A percentile compares a stretch with the other conserved stretches of the same genome.
Conservation (phyloP, 1,140 invertebrate genomes). For the Wasmannia auropunctata region DNA sequence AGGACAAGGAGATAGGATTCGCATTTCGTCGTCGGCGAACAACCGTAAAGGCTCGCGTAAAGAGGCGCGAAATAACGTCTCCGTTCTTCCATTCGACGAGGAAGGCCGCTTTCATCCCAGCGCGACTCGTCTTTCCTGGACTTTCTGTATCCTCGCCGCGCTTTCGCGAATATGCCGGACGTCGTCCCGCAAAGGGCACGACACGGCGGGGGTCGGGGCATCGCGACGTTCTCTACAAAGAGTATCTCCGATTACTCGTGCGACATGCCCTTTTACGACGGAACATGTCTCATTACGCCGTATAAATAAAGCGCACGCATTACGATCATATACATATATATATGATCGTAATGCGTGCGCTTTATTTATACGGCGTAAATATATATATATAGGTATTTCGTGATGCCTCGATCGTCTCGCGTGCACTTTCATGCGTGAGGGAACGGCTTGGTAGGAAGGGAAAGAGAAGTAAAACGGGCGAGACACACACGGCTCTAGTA, state of each 20-base stretch:
- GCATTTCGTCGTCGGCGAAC: not conserved
- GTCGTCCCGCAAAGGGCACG: not conserved
- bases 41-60: not conserved
- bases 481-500: no score
- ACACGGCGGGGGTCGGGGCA: no score
- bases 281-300: not conserved
- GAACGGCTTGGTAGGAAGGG: no score
- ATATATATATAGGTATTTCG: no score
- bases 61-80: not conserved
- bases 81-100: not conserved
- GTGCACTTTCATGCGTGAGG: no score
- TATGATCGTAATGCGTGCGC: no score
- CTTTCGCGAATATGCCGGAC: no score
- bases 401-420: no score
- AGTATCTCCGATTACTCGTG: constrained; percentile 20
- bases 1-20: not conserved
- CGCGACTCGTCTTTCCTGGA: not conserved
- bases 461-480: no score
- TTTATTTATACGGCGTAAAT: no score
- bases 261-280: constrained; percentile 13
- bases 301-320: constrained; percentile 11
- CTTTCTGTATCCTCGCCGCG: no score
- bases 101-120: not conserved
- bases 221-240: not conserved
- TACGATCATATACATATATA: no score